phyloP scores from a whole-genome alignment of 1,140 invertebrate species.

The Metopolophium dirhodum region DNA sequence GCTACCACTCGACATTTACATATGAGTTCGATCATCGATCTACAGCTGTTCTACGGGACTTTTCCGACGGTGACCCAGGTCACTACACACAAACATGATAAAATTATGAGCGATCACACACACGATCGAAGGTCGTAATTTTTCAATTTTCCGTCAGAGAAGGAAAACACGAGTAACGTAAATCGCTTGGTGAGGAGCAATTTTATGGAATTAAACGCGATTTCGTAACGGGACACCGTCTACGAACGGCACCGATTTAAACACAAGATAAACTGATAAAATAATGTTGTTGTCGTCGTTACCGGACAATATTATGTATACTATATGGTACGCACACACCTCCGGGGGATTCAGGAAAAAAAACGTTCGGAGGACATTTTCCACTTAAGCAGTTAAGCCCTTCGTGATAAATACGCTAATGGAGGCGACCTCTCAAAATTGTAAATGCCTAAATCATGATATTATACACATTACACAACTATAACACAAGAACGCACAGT shows the following conservation, averaged over 20 bases:
- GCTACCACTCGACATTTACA: not conserved
- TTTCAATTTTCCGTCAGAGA: not conserved
- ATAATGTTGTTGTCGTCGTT: not conserved
- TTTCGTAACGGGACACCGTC: conserved; percentile 22
- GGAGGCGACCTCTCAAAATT: not conserved
- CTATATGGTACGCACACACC: not conserved
- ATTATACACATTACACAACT: not conserved
- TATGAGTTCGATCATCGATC: not conserved
- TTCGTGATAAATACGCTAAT: not conserved
- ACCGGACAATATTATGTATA: not conserved
- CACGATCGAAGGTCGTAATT: not conserved
- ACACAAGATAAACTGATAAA: not conserved
- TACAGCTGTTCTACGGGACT: not conserved
- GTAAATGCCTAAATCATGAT: not conserved
- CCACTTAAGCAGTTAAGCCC: not conserved
- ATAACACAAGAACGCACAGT: not conserved
- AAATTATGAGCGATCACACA: too few relatives aligned
- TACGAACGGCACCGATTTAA: not conserved
- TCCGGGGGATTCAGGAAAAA: not conserved
- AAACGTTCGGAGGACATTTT: not conserved
- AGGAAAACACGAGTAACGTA: not conserved
- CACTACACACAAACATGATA: not conserved
- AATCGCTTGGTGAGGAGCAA: not conserved
- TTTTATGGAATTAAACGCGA: not conserved
- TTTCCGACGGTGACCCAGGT: not conserved